phyloP scores from a whole-genome alignment of 2,888 invertebrate species.

The Chalcosyrphus nemorum region DNA sequence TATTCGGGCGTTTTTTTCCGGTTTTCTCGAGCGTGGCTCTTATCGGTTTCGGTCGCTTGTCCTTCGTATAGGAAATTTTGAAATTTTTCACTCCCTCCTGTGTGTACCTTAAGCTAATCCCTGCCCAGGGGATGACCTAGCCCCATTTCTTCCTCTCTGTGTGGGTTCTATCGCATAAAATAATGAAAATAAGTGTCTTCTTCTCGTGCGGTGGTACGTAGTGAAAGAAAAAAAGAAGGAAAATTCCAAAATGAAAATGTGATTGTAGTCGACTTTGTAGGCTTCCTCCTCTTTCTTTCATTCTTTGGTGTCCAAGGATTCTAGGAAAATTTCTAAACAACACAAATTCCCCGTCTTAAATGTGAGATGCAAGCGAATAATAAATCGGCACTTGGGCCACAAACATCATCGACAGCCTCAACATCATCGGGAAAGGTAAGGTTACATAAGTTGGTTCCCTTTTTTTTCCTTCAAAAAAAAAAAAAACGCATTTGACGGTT shows the following conservation, averaged over 20 bases:
- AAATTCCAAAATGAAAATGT: slow-evolving; percentile 48
- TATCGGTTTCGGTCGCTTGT: slow-evolving; percentile 7
- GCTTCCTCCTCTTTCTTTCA: neutral
- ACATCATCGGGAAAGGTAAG: slow-evolving; percentile 75
- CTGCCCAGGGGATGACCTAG: slow-evolving; percentile 62
- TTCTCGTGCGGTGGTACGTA: slow-evolving; percentile 20
- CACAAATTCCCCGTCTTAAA: slow-evolving; percentile 62
- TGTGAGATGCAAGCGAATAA: slow-evolving; percentile 75
- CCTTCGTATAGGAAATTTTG: neutral
- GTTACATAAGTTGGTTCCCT: slow-evolving; percentile 73
- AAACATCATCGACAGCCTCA: slow-evolving; percentile 75
- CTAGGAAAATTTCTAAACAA: slow-evolving; percentile 46
- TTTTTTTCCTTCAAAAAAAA: slow-evolving; percentile 67
- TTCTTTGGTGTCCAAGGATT: slow-evolving; percentile 25
- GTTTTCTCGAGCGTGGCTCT: neutral
- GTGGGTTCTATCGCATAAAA: slow-evolving; percentile 37
- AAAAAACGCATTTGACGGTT: slow-evolving; percentile 24
- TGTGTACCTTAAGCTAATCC: slow-evolving; percentile 58
- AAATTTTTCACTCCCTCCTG: slow-evolving; percentile 17
- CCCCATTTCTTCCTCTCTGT: slow-evolving; percentile 53
- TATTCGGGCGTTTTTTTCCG: slow-evolving; percentile 2
- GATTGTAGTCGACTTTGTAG: slow-evolving; percentile 33
- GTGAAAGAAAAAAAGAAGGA: slow-evolving; percentile 21
- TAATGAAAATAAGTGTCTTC: slow-evolving; percentile 34
- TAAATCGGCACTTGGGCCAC: slow-evolving; percentile 75